Percentiles rank a stretch among this genome's conserved stretches.
Evolutionary conservation across 1,140 invertebrate genomes (phyloP).

Genomic region (Lethocerus indicus): DNA sequence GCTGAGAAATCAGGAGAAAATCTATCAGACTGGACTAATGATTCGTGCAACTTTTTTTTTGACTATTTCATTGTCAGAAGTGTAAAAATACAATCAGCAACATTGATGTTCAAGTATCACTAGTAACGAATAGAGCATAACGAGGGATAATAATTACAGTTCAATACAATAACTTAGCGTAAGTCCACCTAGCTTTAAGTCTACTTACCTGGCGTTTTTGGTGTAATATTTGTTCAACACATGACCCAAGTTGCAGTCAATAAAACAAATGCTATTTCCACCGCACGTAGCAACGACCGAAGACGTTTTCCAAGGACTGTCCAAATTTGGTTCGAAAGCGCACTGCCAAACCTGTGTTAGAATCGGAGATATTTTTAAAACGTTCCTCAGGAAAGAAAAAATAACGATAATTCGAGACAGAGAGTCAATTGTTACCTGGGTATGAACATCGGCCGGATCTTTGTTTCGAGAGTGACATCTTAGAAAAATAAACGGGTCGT

Average conservation of each 20-base stretch:
- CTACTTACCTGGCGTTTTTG: constrained; percentile 17
- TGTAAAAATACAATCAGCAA: too few relatives aligned
- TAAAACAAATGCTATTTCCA: constrained; percentile 31
- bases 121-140: too few relatives aligned
- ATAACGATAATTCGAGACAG: background rate
- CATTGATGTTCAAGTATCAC: too few relatives aligned
- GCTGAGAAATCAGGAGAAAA: too few relatives aligned
- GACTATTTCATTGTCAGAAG: too few relatives aligned
- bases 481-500: constrained; percentile 20
- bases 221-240: constrained; percentile 29
- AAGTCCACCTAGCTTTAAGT: background rate
- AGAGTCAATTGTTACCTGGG: constrained; percentile 19
- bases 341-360: constrained; percentile 28
- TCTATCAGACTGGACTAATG: too few relatives aligned
- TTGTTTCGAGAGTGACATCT: constrained; percentile 24
- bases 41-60: too few relatives aligned
- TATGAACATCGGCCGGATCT: constrained; percentile 23
- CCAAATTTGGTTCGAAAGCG: constrained; percentile 27
- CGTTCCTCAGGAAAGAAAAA: background rate
- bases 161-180: background rate
- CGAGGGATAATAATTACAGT: too few relatives aligned
- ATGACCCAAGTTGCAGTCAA: constrained; percentile 27
- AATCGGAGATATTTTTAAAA: constrained; percentile 1
- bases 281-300: constrained; percentile 31
- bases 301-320: constrained; percentile 20